Conservation (phyloP, 2,797 vertebrate species). For the Oryzias dopingdopingensis region DNA sequence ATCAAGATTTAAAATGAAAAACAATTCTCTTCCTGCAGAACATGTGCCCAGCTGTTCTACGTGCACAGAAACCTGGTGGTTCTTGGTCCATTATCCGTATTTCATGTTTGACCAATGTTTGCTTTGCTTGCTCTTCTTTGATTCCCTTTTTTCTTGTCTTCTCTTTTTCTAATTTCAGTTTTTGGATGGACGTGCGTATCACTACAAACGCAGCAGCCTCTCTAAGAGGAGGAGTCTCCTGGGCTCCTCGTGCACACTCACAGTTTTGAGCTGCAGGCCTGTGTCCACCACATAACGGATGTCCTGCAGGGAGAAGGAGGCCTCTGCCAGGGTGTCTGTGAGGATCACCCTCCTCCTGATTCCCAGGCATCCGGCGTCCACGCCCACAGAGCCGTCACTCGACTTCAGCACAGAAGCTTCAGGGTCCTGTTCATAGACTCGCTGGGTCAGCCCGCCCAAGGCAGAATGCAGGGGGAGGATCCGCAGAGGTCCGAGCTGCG, state of each 20-base stretch:
- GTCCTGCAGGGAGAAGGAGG: conserved; percentile 84
- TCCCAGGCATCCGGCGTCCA: background rate
- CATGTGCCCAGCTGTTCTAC: too few relatives aligned
- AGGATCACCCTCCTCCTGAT: conserved; percentile 79
- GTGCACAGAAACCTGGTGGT: too few relatives aligned
- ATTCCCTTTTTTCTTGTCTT: too few relatives aligned
- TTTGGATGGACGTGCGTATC: too few relatives aligned
- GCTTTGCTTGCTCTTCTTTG: too few relatives aligned
- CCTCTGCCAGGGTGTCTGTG: conserved; percentile 83
- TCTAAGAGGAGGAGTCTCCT: too few relatives aligned
- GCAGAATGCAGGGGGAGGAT: conserved; percentile 80
- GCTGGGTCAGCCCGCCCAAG: conserved; percentile 72
- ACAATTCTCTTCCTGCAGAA: too few relatives aligned
- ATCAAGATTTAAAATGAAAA: too few relatives aligned
- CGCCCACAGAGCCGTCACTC: background rate
- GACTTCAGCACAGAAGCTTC: conserved; percentile 26
- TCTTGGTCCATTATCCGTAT: too few relatives aligned
- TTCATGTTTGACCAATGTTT: too few relatives aligned
- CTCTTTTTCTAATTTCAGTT: too few relatives aligned
- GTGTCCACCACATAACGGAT: conserved; percentile 88
- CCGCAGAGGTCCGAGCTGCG: conserved; percentile 74
- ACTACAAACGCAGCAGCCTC: too few relatives aligned
- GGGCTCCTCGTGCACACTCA: conserved; percentile 62
- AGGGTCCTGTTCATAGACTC: conserved; percentile 76
- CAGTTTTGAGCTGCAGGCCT: conserved; percentile 86